Conservation (phyloP, 2,113 vertebrate species). For the Pygoscelis antarcticus region DNA sequence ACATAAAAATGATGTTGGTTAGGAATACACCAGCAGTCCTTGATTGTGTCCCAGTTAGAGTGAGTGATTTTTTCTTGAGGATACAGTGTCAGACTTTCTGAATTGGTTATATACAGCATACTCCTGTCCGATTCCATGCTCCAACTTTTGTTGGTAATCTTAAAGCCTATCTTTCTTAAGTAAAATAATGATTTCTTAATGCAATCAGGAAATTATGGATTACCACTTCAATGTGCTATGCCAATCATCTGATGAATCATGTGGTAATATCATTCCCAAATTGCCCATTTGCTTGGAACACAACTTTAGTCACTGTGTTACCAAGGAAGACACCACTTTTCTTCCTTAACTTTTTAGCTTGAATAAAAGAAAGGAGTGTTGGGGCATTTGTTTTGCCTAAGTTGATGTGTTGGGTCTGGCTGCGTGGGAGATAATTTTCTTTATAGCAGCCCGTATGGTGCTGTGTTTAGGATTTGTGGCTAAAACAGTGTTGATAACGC, state of each 20-base stretch:
- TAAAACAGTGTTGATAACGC: not conserved
- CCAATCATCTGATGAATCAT: not conserved
- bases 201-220: not conserved
- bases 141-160: not conserved
- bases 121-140: not conserved
- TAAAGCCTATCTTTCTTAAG: not conserved
- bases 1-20: not conserved
- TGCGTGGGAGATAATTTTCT: not conserved
- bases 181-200: not conserved
- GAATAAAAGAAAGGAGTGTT: not conserved
- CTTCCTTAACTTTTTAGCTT: not conserved
- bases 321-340: not conserved
- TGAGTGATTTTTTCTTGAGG: not conserved
- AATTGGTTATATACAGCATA: rapidly evolving
- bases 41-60: not conserved
- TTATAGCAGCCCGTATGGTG: not conserved
- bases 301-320: not conserved
- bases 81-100: not conserved
- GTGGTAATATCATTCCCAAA: not conserved
- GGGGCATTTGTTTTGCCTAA: not conserved
- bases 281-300: not conserved
- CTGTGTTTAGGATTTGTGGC: not conserved
- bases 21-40: not conserved
- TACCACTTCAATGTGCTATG: not conserved
- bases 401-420: not conserved